Conservation (phyloP, 2,797 vertebrate species). For the Xenops minutus region DNA sequence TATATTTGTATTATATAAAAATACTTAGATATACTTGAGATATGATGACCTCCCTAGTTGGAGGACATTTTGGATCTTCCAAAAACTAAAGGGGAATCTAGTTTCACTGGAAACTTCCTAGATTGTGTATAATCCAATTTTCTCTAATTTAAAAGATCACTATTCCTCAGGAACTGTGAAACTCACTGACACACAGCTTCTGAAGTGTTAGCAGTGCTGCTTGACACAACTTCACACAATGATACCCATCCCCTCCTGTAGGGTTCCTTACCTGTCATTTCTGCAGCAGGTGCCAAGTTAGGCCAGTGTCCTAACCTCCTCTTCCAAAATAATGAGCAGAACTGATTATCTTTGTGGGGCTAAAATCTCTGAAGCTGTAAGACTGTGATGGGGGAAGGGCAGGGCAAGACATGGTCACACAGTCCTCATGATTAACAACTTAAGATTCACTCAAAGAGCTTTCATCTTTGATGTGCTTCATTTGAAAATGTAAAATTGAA, state of each 20-base stretch:
- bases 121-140: not conserved
- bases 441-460: not conserved
- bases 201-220: not conserved
- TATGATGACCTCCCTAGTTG: not conserved
- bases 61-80: not conserved
- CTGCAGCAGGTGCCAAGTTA: slow-evolving; percentile 52
- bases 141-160: not conserved
- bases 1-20: not conserved
- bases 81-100: not conserved
- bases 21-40: not conserved
- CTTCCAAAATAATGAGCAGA: slow-evolving; percentile 59
- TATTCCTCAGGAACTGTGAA: not conserved
- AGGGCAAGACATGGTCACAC: not conserved
- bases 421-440: slow-evolving; percentile 17
- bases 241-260: slow-evolving; percentile 2
- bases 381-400: slow-evolving; percentile 29
- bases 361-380: slow-evolving; percentile 55
- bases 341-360: slow-evolving; percentile 52
- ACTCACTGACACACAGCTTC: not conserved
- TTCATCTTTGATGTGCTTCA: not conserved
- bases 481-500: not conserved
- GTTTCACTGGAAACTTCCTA: not conserved
- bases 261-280: slow-evolving; percentile 64
- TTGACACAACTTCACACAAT: not conserved
- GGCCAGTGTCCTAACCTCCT: slow-evolving; percentile 49